Base-by-base conservation (phyloP, 2,888 invertebrate species). In the Pyrocoelia pectoralis region DNA sequence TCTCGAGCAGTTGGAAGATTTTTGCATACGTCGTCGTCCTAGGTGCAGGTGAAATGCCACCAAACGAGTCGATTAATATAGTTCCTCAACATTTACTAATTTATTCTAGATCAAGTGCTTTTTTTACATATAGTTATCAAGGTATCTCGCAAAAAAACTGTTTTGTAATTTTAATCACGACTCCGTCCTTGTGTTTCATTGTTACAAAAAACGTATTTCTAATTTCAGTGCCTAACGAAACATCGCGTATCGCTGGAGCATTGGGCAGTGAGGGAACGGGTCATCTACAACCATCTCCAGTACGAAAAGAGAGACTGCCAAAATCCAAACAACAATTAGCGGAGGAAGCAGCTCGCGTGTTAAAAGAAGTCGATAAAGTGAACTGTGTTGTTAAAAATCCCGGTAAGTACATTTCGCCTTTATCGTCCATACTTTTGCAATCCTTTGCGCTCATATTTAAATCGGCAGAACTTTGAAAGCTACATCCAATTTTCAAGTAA, bases 281-380 rank as follows among this genome's bases (percentile, higher is more conserved):
- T 68, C 76, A 75, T 57, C 59, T 66, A 40, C 81, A 81, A 72
- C 74, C 83, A 70, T 78, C 82, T 56, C 83, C 84, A 29, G 81
- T 86, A 46, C 83, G 84, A 70, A 84, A 84, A 70, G 86, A 88
- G 77, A 86, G 89, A 65, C 88, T 91, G 70, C 87, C 88, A 51
- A 88, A 89, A 74, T 89, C 91, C 59, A 88, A 89, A 76, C 85
- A 89, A 75, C 88, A 90, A 76, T 84, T 93, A 50, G 89, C 89
- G 50, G 86, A 90, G 75, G 93, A 93, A 83, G 91, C 91, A 24
- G 91, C 90, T 66, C 84, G 86, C 74, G 91, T 93, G 28, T 82
- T 92, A 53, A 87, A 89, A 17, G 91, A 93, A 79, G 92, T 89
- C 0, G 88, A 89, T 70, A 88, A 88, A 74, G 85, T 92, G 67